These are phyloP conservation scores for Blennius ocellaris DNA, from an alignment of 2,113 vertebrate genomes.

Conservation along the genomic window DNA sequence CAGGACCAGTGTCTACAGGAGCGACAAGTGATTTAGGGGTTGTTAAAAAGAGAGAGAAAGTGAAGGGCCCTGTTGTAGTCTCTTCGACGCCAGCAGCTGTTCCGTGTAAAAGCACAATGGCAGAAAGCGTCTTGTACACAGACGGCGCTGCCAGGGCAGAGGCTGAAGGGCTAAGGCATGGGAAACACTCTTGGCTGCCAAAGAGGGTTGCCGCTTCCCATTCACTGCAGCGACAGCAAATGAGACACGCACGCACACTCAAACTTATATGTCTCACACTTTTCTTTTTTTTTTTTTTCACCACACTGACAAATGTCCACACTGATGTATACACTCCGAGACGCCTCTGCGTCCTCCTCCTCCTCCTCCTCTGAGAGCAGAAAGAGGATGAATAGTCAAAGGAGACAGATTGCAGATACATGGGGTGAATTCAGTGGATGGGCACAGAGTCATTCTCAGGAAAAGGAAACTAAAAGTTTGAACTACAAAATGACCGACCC, in stretches of 20 bases:
- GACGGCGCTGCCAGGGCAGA: constrained; percentile 88
- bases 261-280: constrained; percentile 69
- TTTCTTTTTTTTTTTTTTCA: constrained; percentile 55
- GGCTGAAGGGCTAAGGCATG: constrained; percentile 89
- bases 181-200: constrained; percentile 94
- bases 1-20: constrained; percentile 54
- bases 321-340: constrained; percentile 57
- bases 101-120: constrained; percentile 92
- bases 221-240: constrained; percentile 86
- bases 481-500: constrained; percentile 65
- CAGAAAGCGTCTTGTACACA: constrained; percentile 90
- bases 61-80: constrained; percentile 83
- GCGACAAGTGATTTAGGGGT: constrained; percentile 62
- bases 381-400: constrained; percentile 48
- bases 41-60: constrained; percentile 69
- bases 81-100: constrained; percentile 92
- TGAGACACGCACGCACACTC: constrained; percentile 66
- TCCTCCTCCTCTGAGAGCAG: constrained; percentile 42
- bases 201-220: constrained; percentile 91
- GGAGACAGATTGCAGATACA: constrained; percentile 61
- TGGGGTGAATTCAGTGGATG: constrained; percentile 63
- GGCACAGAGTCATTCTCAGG: constrained; percentile 65
- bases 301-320: constrained; percentile 52
- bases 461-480: constrained; percentile 56
- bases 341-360: not conserved